Evolutionary conservation across 2,797 vertebrate genomes (phyloP), one percentile per base, ranked within the genome.

Genomic region (Coregonus sp.): DNA sequence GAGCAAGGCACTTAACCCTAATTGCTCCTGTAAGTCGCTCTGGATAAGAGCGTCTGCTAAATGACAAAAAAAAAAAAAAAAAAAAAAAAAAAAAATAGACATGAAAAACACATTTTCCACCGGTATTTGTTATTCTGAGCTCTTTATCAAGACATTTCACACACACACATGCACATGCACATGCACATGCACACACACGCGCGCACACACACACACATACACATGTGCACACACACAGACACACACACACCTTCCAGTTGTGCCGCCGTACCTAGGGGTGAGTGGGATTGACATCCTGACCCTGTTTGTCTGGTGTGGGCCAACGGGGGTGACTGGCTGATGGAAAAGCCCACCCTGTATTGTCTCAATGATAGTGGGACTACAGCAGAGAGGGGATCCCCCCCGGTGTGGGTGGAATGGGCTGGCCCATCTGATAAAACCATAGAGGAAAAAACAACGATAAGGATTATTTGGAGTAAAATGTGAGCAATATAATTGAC

Each of bases 261-360:
- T 2, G 9, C 40, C 40, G 81, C 83, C 88, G 14, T 90, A 87
- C 92, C 91, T 88, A 79, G 65, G 70, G 75, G 77, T 85, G 90
- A 88, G 90, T 90, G 88, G 85, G 87, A 78, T 86, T 56, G 75
- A 86, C 76, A 86, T 82, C 77, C 77, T 85, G 82, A 74, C 78
- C 63, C 51, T 61, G 67, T 90, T 47, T 63, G 70, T 90, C 88
- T 91, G 90, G 90, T 91, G 82, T 88, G 56, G 78, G 82, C 82
- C 76, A 80, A 75, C 82, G 11, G 7, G 63, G 71, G 68, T 86
- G 88, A 87, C 63, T 76, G 77, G 54, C 82, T 50, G 70, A 50
- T 85, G 90, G 92, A 91, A 93, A 92, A 87, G 72, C 83, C 83
- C 61, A 72, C 86, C 35, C 79, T 66, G 5, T 82, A 81, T 89